Conservation (phyloP, 2,797 vertebrate species). For the Erithacus rubecula region DNA sequence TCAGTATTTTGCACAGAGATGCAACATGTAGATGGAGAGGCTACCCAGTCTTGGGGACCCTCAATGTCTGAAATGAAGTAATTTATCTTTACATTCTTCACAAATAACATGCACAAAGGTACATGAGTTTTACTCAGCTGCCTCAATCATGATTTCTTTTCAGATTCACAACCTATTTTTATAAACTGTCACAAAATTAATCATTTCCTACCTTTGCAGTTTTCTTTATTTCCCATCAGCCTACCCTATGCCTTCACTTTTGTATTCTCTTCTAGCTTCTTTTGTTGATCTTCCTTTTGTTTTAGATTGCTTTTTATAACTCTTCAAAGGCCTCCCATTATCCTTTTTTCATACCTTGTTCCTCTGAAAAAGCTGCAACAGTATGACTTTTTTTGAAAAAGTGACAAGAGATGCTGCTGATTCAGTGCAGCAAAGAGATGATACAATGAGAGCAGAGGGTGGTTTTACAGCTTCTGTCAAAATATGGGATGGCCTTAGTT, state of each 20-base stretch:
- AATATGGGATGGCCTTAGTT: background rate
- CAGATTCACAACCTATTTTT: background rate
- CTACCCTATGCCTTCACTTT: background rate
- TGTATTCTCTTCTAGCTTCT: background rate
- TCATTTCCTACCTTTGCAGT: background rate
- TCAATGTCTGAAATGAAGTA: accelerated
- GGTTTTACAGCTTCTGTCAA: background rate
- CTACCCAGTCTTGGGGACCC: background rate
- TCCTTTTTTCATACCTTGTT: background rate
- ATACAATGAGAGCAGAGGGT: background rate
- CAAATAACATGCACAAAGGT: background rate
- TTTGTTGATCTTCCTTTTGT: constrained; percentile 9
- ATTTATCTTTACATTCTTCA: background rate
- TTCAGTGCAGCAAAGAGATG: background rate
- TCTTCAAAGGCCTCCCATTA: constrained; percentile 14
- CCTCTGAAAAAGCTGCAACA: background rate
- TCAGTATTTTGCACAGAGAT: background rate
- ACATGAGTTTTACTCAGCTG: background rate
- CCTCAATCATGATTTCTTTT: background rate
- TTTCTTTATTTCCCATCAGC: background rate
- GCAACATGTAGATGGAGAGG: background rate
- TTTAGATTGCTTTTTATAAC: constrained; percentile 27
- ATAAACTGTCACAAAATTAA: background rate
- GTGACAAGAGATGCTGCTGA: constrained; percentile 20
- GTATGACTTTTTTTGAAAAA: background rate